These are phyloP conservation scores for Poecilobothrus nobilitatus DNA, from an alignment of 2,888 invertebrate species.

Conservation along the genomic window DNA sequence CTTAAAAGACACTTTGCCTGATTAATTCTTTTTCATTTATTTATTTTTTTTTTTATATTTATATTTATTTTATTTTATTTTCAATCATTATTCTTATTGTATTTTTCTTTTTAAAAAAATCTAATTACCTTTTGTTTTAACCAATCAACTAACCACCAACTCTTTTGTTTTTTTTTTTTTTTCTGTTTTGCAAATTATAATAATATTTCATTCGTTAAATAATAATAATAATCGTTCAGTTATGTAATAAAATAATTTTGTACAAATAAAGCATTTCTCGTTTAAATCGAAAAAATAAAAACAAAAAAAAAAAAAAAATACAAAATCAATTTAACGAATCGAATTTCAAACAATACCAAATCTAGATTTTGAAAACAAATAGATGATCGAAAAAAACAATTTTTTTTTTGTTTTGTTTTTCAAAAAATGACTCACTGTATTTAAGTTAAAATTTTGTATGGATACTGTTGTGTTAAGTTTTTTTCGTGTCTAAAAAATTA, in stretches of 20 bases:
- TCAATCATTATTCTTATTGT: too few species aligned
- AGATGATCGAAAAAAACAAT: neutral
- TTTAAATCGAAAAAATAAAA: neutral
- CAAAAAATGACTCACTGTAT: neutral
- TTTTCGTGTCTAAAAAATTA: too few species aligned
- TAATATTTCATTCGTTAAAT: neutral
- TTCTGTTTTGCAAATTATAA: too few species aligned
- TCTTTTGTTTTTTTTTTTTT: neutral
- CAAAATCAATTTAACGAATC: neutral
- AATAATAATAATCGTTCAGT: neutral
- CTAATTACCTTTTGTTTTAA: conserved; percentile 2
- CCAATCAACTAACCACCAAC: too few species aligned
- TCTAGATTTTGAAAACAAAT: neutral
- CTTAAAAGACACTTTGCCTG: neutral
- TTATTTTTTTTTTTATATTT: neutral
- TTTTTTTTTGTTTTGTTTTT: neutral
- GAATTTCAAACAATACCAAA: neutral
- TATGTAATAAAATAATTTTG: neutral
- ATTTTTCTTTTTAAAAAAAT: neutral
- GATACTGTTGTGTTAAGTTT: too few species aligned
- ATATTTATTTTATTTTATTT: neutral
- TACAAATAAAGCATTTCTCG: neutral
- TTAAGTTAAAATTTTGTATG: neutral
- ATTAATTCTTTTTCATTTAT: neutral
- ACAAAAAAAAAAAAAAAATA: neutral